A percentile compares a stretch with the other conserved stretches of the same genome.
Conservation (phyloP, 2,113 vertebrate genomes). For the Muntiacus reevesi region DNA sequence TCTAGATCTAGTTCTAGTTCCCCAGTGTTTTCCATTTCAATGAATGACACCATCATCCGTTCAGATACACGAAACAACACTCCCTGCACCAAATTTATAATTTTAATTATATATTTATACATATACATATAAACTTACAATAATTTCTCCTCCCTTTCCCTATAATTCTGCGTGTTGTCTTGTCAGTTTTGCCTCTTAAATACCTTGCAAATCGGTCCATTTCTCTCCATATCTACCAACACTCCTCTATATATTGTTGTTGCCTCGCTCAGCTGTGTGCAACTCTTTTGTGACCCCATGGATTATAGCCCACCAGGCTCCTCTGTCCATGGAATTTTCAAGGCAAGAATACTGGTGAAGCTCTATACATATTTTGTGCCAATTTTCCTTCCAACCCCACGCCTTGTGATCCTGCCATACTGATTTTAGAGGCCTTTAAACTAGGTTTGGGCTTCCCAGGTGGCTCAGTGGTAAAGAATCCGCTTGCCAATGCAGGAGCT, state of each 20-base stretch:
- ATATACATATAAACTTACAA: neutral
- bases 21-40: neutral
- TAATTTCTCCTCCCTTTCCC: neutral
- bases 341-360: neutral
- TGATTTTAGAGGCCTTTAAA: too few species aligned
- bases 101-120: neutral
- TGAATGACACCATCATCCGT: neutral
- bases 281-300: neutral
- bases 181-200: neutral
- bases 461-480: too few species aligned
- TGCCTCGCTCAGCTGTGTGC: neutral
- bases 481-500: too few species aligned
- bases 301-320: neutral
- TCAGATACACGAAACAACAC: neutral
- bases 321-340: neutral
- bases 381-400: too few species aligned
- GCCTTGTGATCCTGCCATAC: too few species aligned
- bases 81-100: neutral
- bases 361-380: too few species aligned
- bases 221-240: neutral
- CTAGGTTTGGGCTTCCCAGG: too few species aligned
- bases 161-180: neutral
- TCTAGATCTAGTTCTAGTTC: neutral
- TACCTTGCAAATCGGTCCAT: neutral
- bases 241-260: neutral